Evolutionary conservation across 2,888 invertebrate species (phyloP), one percentile per base, ranked within the genome.

Genomic region (Pachymerium ferrugineum): DNA sequence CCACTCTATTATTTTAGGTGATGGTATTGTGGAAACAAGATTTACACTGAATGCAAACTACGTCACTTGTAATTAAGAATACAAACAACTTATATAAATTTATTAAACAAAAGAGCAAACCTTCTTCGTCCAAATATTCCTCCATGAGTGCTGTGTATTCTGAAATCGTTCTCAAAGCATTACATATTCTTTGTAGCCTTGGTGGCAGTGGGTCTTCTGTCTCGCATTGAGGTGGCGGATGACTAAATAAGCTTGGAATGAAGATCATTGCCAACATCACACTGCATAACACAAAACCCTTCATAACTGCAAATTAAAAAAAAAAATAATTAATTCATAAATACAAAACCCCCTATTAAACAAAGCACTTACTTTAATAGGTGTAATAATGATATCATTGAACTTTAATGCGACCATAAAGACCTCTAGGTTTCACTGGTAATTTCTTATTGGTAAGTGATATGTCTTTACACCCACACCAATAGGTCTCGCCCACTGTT

Each of bases 161-260:
- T 8, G 30, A 30, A 31, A 70, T 70, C 6, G 70, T 16, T 4
- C 31, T 10, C 22, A 70, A 30, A 10, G 31, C 70, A 30, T 25
- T 29, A 29, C 70, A 70, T n/a, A 31, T 16, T 22, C 30, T 22
- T 10, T 6, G 30, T 16, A 70, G 16, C 14, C 70, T 3, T 14
- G 70, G 31, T 25, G 70, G 31, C 16, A 70, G 10, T 12, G 70
- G 70, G 8, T 70, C 70, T 12, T 70, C 31, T 6, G 30, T 30
- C 4, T 70, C 70, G 30, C 70, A 70, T 19, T 70, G 70, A 10
- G 70, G 70, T 6, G 70, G 70, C n/a, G 70, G 67, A 42, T 42
- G 42, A 42, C 6, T n/a, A 5, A 42, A 42, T 42, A 14, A n/a
- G 42, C n/a, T n/a, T 42, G 42, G 42, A 42, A 42, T 42, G 14